Evolutionary conservation across 2,797 vertebrate species (phyloP), one percentile per base, ranked within the genome.

Genomic region (Spatula versicolor): DNA sequence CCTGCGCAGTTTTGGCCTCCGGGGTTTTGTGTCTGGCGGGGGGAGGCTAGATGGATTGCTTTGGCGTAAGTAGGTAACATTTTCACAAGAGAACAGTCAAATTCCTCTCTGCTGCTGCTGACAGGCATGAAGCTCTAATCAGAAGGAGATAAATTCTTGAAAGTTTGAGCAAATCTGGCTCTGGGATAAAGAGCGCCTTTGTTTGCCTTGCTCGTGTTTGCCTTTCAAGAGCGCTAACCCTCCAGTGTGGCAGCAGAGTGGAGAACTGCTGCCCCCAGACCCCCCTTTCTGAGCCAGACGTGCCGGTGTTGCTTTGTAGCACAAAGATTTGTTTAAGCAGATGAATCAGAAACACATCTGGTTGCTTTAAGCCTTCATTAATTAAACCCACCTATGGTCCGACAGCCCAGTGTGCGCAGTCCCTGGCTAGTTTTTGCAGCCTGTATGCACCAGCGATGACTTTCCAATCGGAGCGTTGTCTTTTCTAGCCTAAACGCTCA

Each of bases 71-170:
- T 54, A 78, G 84, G 94, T 88, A 95, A 96, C 94, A 75, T 92
- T 95, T 94, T 97, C 96, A 96, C 93, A 96, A 97, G 96, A 96
- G 96, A 96, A 96, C 46, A 43, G 52, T 83, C 28, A 71, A 69
- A 50, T 83, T 92, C 48, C 73, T 86, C 35, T 30, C 66, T 86
- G 77, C 62, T 84, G 48, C 66, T 86, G 67, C 30, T 88, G 69
- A 6, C 41, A 17, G 63, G 30, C 87, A 23, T 25, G 52, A 90
- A 96, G 83, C 35, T 76, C 17, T 58, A 91, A 94, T 63, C 79
- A 83, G 63, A 62, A 79, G 35, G 56, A 87, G 58, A 68, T 58
- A 80, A 89, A 76, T 88, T 92, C n/a, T 90, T 85, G 45, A 56
- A 86, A 86, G 55, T 35, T 86, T 37, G 58, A 64, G 50, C 39